Percentiles rank a stretch among this genome's conserved stretches.
phyloP scores from a whole-genome alignment of 2,797 vertebrate species.

The Amblyraja radiata region DNA sequence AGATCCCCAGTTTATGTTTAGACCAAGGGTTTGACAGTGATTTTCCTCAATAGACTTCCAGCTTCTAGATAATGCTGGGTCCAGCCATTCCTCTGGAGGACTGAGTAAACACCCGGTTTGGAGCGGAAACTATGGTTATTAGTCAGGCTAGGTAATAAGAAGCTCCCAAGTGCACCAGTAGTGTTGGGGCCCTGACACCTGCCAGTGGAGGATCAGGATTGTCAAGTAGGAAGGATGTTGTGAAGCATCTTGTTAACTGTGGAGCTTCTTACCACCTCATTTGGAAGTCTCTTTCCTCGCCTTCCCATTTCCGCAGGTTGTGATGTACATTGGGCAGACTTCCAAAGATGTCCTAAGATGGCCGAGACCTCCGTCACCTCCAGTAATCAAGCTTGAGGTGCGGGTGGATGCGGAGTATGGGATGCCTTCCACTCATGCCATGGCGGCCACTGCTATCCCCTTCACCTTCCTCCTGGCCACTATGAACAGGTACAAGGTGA shows the following conservation, averaged over 20 bases:
- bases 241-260: no score
- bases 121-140: background rate
- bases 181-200: background rate
- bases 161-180: background rate
- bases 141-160: background rate
- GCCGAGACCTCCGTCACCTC: slow-evolving; percentile 78
- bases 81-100: background rate
- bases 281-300: background rate
- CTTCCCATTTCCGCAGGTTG: slow-evolving; percentile 59
- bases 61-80: background rate
- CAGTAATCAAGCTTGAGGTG: slow-evolving; percentile 81
- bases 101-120: background rate
- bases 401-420: slow-evolving; percentile 77
- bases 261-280: no score
- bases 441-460: slow-evolving; percentile 82
- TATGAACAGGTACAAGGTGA: slow-evolving; percentile 73
- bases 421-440: slow-evolving; percentile 93
- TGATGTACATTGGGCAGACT: slow-evolving; percentile 91
- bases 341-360: slow-evolving; percentile 87
- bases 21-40: background rate
- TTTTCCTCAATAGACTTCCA: background rate
- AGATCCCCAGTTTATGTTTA: background rate
- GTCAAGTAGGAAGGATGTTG: background rate
- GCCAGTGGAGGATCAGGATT: background rate
- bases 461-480: slow-evolving; percentile 79